Base-by-base conservation (phyloP, 2,888 invertebrate species). In the Galerucella calmariensis region DNA sequence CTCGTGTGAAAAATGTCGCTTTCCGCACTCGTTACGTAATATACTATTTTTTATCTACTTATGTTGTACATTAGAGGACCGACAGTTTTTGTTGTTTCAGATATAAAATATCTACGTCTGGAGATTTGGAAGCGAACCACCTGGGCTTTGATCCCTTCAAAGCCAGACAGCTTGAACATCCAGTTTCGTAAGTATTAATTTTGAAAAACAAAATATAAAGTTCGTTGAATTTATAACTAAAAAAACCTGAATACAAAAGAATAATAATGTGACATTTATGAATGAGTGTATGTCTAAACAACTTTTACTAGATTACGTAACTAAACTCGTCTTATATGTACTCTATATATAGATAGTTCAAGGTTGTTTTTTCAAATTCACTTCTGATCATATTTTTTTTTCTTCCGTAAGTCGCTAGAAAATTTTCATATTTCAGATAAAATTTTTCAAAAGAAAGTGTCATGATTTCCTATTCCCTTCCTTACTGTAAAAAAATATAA, bases 141-240 rank as follows among this genome's bases (percentile, higher is more conserved):
- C 78, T 78, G 69, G 90, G 91, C 56, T 95, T 91, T 84, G 94
- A 95, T 88, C 95, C 95, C 0, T 95, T 95, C 86, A 86, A 89
- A 63, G 92, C 93, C 80, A 89, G 95, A 70, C 91, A 91, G 81
- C 88, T 92, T 82, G 91, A 91, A 66, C 94, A 94, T 87, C 94
- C 95, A 74, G 95, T 95, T 77, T 93, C 95, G 95, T 95, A 90
- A 94, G 94, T 91, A 84, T 69, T 58, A 56, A 68, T 41, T 59
- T 69, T 41, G 3, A 12, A 41, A 41, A 41, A 41, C 3, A 41
- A 41, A 41, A 41, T 41, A 8, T 9, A 41, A 41, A 41, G 35
- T 41, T 41, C 35, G 1, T 20, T 24, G 2, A 51, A 20, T 67
- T 46, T 5, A 51, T 14, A 12, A 14, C 5, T 48, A 14, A 48